Evolutionary conservation across 1,140 invertebrate species (phyloP).

Genomic region (Onthophagus taurus): DNA sequence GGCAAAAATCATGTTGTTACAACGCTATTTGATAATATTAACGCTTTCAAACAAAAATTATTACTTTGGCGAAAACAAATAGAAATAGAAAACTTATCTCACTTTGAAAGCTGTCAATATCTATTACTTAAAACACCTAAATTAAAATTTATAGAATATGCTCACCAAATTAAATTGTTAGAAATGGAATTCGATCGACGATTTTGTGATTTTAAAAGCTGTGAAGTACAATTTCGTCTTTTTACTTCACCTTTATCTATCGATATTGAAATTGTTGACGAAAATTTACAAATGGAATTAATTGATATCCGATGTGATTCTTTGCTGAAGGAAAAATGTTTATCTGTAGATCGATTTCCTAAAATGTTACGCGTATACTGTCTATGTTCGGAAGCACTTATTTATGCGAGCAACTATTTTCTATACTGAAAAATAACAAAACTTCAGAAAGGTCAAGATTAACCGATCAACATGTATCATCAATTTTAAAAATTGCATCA

Average conservation of each 20-base stretch:
- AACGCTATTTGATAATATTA: constrained; percentile 1
- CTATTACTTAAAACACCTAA: constrained; percentile 1
- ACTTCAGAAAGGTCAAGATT: not conserved
- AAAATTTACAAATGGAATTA: constrained; percentile 2
- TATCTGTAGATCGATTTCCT: not conserved
- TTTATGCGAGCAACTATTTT: constrained; percentile 1
- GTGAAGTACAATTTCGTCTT: constrained; percentile 2
- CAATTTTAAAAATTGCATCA: not conserved
- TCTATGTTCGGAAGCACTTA: not conserved
- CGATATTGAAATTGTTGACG: constrained; percentile 4
- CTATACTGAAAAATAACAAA: not conserved
- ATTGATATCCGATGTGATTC: constrained; percentile 1
- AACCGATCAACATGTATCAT: not conserved
- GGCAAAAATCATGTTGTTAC: too few species aligned
- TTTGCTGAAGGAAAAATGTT: constrained; percentile 1
- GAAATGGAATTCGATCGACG: not conserved
- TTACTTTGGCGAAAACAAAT: constrained; percentile 7
- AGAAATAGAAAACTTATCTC: constrained; percentile 8
- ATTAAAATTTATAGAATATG: constrained; percentile 7
- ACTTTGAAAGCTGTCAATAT: not conserved
- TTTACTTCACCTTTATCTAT: constrained; percentile 1
- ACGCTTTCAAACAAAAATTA: constrained; percentile 4
- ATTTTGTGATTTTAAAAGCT: not conserved
- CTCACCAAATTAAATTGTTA: constrained; percentile 8
- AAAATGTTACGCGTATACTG: not conserved